Evolutionary conservation across 2,888 invertebrate species (phyloP).

Genomic region (Cinara cedri): DNA sequence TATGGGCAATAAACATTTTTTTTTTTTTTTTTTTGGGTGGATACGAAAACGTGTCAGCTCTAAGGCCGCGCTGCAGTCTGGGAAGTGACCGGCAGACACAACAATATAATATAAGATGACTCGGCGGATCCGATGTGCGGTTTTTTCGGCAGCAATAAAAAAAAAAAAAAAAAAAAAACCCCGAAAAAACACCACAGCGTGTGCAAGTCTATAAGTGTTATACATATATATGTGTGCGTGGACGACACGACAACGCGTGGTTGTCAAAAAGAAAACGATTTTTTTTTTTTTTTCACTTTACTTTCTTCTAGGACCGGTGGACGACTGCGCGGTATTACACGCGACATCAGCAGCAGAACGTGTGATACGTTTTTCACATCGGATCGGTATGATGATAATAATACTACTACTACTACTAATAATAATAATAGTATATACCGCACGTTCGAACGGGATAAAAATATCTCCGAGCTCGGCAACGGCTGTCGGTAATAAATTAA

Average conservation of each 20-base stretch:
- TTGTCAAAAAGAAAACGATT: neutral
- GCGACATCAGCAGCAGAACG: neutral
- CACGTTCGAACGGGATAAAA: constrained; percentile 27
- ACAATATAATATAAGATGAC: constrained; percentile 13
- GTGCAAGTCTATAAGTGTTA: constrained; percentile 14
- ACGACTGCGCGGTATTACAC: neutral
- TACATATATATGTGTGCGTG: neutral
- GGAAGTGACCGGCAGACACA: neutral
- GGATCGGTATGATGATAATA: neutral
- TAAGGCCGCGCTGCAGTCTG: too few relatives aligned
- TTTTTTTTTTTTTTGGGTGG: neutral
- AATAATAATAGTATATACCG: too few relatives aligned
- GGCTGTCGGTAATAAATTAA: constrained; percentile 47
- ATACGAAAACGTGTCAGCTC: too few relatives aligned
- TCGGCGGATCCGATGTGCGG: constrained; percentile 21
- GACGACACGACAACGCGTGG: constrained; percentile 35
- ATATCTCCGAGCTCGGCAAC: neutral
- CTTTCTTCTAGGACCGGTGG: neutral
- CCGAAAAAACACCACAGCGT: constrained; percentile 3
- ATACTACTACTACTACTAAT: too few relatives aligned
- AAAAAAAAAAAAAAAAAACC: neutral
- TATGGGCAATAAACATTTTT: constrained; percentile 10
- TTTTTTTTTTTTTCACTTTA: neutral
- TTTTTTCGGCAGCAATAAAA: constrained; percentile 27
- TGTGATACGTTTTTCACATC: neutral